phyloP scores from a whole-genome alignment of 2,113 vertebrate genomes.

The Neotragus pygmaeus region DNA sequence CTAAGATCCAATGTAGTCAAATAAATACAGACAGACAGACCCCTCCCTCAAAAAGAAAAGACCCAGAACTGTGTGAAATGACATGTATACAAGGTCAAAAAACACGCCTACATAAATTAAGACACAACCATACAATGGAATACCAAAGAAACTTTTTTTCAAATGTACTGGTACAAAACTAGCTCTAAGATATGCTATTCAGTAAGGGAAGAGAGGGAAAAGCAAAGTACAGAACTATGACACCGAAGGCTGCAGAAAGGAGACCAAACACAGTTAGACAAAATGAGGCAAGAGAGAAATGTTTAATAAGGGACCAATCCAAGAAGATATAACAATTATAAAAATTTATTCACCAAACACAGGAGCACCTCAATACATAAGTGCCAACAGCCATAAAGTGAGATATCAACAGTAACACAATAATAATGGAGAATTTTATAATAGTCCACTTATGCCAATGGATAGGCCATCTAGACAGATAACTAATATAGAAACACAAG shows the following conservation, averaged over 20 bases:
- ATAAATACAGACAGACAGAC: neutral
- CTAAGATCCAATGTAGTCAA: neutral
- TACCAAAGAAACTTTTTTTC: neutral
- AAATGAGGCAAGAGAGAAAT: neutral
- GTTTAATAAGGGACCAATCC: neutral
- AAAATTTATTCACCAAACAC: neutral
- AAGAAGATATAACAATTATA: neutral
- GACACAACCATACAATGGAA: neutral
- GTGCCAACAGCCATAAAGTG: neutral
- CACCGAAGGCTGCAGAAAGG: neutral
- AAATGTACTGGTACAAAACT: neutral
- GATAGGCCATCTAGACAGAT: neutral
- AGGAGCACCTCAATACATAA: neutral
- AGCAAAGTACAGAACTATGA: neutral
- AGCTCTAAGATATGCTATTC: neutral
- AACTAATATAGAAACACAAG: neutral
- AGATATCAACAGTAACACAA: neutral
- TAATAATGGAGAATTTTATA: neutral
- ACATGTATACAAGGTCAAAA: neutral
- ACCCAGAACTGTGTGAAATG: neutral
- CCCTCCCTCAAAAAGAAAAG: neutral
- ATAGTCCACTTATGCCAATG: neutral
- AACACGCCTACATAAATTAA: constrained; percentile 1
- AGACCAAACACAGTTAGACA: neutral
- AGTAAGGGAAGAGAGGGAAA: neutral